phyloP scores from a whole-genome alignment of 2,888 invertebrate species.

The Nephrocerus scutellatus region DNA sequence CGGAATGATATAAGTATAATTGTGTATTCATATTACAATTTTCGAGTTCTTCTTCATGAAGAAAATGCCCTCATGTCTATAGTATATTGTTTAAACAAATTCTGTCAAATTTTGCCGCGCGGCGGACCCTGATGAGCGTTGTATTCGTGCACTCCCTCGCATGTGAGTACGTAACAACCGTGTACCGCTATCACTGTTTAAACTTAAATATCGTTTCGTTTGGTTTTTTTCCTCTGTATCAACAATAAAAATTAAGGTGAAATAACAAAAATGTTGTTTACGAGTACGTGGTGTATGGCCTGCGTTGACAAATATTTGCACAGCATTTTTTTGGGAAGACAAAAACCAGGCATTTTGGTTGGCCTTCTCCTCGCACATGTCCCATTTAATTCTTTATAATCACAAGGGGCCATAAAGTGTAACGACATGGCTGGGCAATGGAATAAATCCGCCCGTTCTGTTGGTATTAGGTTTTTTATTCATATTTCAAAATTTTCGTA shows the following conservation, averaged over 20 bases:
- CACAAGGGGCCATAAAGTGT: slow-evolving; percentile 9
- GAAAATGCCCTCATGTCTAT: too few species aligned
- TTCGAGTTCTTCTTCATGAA: too few species aligned
- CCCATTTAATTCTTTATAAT: slow-evolving; percentile 15
- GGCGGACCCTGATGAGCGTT: background rate
- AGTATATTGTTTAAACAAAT: slow-evolving; percentile 39
- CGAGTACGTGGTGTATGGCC: slow-evolving; percentile 32
- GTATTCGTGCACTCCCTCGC: background rate
- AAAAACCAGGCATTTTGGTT: slow-evolving; percentile 5
- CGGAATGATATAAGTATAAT: too few species aligned
- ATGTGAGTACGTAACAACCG: slow-evolving; percentile 4
- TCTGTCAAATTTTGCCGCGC: slow-evolving; percentile 21
- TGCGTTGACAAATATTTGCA: slow-evolving; percentile 43
- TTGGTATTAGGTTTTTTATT: too few species aligned
- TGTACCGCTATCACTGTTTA: slow-evolving; percentile 11
- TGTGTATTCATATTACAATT: too few species aligned
- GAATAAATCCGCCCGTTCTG: too few species aligned
- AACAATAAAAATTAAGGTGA: slow-evolving; percentile 18
- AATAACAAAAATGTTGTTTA: slow-evolving; percentile 26
- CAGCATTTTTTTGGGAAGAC: slow-evolving; percentile 33
- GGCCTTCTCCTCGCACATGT: slow-evolving; percentile 6
- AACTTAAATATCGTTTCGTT: too few species aligned
- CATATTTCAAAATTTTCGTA: too few species aligned
- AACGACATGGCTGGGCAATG: too few species aligned
- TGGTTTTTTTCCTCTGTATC: too few species aligned